Percentiles rank a stretch among this genome's conserved stretches.
phyloP scores from a whole-genome alignment of 2,113 vertebrate species.

The Lycaon pictus region DNA sequence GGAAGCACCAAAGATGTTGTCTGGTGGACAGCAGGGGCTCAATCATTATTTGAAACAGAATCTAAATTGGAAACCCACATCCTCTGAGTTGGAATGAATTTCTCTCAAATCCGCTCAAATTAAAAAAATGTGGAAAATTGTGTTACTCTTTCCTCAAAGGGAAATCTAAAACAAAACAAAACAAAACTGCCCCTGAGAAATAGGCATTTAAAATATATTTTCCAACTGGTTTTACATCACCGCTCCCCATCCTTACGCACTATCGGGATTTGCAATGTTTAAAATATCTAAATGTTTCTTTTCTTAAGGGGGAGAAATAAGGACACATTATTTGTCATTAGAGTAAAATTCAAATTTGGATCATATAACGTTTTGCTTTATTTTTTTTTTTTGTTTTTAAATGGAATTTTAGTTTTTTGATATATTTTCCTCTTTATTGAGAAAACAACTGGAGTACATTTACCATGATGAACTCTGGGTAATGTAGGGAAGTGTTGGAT shows the following conservation, averaged over 20 bases:
- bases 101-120: background rate
- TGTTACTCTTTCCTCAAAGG: background rate
- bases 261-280: background rate
- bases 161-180: background rate
- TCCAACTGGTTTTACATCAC: background rate
- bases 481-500: rapidly evolving
- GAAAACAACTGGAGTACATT: background rate
- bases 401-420: background rate
- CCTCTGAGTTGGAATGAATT: background rate
- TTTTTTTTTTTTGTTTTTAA: background rate
- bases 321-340: background rate
- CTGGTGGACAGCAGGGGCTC: rapidly evolving
- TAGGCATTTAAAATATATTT: background rate
- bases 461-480: background rate
- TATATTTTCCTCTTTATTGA: background rate
- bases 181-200: background rate
- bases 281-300: background rate
- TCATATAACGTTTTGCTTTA: background rate
- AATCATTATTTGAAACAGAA: background rate
- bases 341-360: background rate
- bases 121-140: background rate
- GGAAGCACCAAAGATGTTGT: rapidly evolving
- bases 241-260: rapidly evolving
- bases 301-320: background rate
- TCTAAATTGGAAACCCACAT: too few species aligned